Base-by-base conservation (phyloP, 2,797 vertebrate genomes). In the Leptoclinus maculatus region DNA sequence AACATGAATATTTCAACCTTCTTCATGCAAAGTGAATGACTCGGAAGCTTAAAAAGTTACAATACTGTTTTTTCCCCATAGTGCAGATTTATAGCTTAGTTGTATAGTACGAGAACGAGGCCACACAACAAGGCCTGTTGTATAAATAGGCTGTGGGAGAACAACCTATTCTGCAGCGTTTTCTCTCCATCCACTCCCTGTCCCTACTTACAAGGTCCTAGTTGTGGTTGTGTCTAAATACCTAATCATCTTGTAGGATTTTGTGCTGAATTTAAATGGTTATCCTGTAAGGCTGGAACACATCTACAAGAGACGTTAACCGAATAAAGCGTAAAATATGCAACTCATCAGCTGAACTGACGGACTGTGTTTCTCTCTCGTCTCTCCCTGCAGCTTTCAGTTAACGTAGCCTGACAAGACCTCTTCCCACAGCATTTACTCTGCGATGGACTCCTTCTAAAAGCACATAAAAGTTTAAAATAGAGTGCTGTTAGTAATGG, bases 401-500 rank as follows among this genome's bases (percentile, higher is more conserved):
- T 86, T 77, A 87, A 88, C 79, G 14, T 63, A 23, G 66, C 79
- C 65, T 83, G 85, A 90, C 86, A 90, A 80, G 68, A 80, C 69
- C 78, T 80, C 85, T 73, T 82, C 78, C 82, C 83, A 87, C 73
- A 85, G 68, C 85, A 71, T 90, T 89, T 84, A 80, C 83, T 74
- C 63, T 66, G 60, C 82, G 69, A 82, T 71, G 27, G 83, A 87
- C 71, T 84, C 53, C 53, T 76, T 79, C 83, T 87, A 75, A 75
- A 87, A 89, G 79, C 79, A 68, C 87, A 91, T 90, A 41, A 88
- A 89, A 86, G 54, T 92, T 89, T 89, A 88, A 92, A 89, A 91
- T 75, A 63, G 62, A 87, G 77, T 76, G 78, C 80, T 79, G 78
- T 86, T 89, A 78, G 80, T 84, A 84, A 56, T 68, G 74, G 66